Conservation (phyloP, 2,888 invertebrate species). For the Cataglyphis livida region DNA sequence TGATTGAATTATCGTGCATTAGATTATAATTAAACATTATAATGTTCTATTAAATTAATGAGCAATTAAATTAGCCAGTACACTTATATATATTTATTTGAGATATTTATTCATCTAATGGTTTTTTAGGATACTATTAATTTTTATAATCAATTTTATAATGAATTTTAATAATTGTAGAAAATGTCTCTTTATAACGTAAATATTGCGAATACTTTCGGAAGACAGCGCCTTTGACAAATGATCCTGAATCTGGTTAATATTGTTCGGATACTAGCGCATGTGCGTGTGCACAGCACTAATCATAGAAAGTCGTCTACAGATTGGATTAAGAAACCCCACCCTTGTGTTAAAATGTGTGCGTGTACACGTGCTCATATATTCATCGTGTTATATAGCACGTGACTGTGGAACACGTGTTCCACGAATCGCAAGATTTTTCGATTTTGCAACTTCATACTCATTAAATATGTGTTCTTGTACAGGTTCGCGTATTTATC, state of each 20-base stretch:
- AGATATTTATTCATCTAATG: neutral
- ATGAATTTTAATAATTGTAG: neutral
- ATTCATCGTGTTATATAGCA: neutral
- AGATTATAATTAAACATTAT: conserved; percentile 48
- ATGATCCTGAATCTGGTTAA: conserved; percentile 10
- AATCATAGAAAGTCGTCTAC: conserved; percentile 54
- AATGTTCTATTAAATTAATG: neutral
- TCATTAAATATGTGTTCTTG: neutral
- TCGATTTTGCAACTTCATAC: neutral
- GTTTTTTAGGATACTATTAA: neutral
- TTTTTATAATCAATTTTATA: neutral
- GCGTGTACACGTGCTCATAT: conserved; percentile 65
- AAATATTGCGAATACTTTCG: neutral
- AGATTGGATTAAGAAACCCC: conserved; percentile 83
- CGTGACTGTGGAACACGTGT: neutral
- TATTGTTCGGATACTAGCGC: conserved; percentile 53
- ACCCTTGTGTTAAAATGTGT: conserved; percentile 72
- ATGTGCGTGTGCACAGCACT: conserved; percentile 20
- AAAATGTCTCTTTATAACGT: neutral
- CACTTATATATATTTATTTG: neutral
- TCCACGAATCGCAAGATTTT: neutral
- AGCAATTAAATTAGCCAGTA: neutral
- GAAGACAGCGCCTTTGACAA: neutral
- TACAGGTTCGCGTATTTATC: too few species aligned
- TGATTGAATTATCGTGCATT: conserved; percentile 9